Percentiles rank a stretch among this genome's conserved stretches.
These are phyloP conservation scores for Porites divaricata DNA, from an alignment of 92 coral and sea anemone genomes.

Conservation along the genomic window DNA sequence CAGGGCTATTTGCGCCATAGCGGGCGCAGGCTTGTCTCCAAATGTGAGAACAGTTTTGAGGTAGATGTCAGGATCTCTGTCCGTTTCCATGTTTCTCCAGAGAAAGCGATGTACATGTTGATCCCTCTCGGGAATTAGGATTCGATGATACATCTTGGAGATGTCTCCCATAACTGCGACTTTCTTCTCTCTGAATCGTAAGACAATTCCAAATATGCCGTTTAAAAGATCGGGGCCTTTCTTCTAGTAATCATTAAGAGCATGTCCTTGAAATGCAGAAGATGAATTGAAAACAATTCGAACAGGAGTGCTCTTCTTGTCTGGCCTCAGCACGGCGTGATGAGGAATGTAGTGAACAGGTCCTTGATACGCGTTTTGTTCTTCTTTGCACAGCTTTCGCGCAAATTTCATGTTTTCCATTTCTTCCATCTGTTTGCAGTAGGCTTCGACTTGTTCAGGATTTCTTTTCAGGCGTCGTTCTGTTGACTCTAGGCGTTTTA, in stretches of 20 bases:
- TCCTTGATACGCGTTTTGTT: too few relatives aligned
- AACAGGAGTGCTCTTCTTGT: slow-evolving; percentile 56
- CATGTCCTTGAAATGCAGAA: slow-evolving; percentile 51
- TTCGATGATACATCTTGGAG: slow-evolving; percentile 56
- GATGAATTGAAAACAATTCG: slow-evolving; percentile 63
- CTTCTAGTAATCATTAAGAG: slow-evolving; percentile 50
- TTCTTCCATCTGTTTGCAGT: too few relatives aligned
- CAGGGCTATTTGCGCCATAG: slow-evolving; percentile 66
- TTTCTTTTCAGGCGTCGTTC: too few relatives aligned
- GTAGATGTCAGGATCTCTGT: slow-evolving; percentile 58
- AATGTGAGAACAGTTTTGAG: slow-evolving; percentile 60
- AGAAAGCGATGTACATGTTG: slow-evolving; percentile 63
- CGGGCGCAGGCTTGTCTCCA: slow-evolving; percentile 79
- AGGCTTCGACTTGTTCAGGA: too few relatives aligned
- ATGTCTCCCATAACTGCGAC: slow-evolving; percentile 61
- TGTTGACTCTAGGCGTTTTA: too few relatives aligned
- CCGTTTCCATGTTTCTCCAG: slow-evolving; percentile 43
- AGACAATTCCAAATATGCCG: neutral
- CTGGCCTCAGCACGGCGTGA: too few relatives aligned
- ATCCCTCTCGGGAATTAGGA: slow-evolving; percentile 50
- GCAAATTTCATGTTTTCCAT: too few relatives aligned
- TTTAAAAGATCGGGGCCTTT: slow-evolving; percentile 46
- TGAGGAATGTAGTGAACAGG: too few relatives aligned
- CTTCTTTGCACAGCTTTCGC: too few relatives aligned
- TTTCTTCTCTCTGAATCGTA: slow-evolving; percentile 34